A percentile compares a stretch with the other conserved stretches of the same genome.
phyloP scores from a whole-genome alignment of 2,113 vertebrate genomes.

The Calidris pugnax region DNA sequence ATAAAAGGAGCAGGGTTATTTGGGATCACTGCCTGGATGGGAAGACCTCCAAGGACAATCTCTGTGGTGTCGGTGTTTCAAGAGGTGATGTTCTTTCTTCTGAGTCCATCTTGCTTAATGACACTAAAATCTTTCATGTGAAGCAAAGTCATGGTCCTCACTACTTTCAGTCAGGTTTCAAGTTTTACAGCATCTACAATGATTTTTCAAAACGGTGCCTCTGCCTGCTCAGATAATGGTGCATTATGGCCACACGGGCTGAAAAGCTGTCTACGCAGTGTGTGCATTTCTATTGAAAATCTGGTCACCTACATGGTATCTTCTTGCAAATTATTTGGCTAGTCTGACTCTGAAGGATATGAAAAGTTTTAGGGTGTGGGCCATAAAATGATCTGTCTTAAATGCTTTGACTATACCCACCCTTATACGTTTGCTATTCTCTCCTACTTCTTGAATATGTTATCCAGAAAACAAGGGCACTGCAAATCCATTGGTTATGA shows the following conservation, averaged over 20 bases:
- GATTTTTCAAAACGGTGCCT: neutral
- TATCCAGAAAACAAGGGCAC: neutral
- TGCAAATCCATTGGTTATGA: neutral
- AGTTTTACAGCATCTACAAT: neutral
- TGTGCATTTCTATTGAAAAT: neutral
- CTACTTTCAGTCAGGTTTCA: neutral
- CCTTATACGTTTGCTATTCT: neutral
- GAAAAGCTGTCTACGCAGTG: neutral
- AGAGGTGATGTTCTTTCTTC: neutral
- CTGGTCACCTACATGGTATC: neutral
- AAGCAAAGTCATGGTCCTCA: neutral
- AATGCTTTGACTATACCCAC: neutral
- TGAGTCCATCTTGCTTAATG: neutral
- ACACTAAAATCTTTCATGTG: neutral
- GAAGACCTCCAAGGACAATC: slow-evolving; percentile 46
- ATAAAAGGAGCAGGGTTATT: slow-evolving; percentile 43
- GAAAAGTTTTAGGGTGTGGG: neutral
- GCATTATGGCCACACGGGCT: neutral
- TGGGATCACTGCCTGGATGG: slow-evolving; percentile 1
- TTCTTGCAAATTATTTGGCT: neutral
- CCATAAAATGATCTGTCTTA: neutral
- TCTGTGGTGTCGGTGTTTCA: neutral
- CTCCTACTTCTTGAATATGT: neutral
- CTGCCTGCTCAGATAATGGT: neutral
- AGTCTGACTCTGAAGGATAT: neutral